phyloP scores from a whole-genome alignment of 2,888 invertebrate species.

The Campoplex capitator region DNA sequence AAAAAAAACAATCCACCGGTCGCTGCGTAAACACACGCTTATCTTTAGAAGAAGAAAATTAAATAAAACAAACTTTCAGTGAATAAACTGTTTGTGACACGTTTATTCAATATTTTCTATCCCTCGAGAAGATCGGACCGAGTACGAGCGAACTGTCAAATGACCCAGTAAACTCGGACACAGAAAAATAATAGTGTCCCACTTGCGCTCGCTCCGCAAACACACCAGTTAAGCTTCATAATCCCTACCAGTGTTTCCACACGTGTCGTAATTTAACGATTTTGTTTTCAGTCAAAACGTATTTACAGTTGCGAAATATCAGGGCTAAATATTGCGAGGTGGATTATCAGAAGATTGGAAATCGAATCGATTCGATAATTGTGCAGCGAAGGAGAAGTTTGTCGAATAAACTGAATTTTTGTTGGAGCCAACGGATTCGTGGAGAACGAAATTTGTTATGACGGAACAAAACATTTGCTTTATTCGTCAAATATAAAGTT shows the following conservation, averaged over 20 bases:
- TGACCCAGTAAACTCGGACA: not conserved
- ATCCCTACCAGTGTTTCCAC: not conserved
- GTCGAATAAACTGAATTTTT: too few species aligned
- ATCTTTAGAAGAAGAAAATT: not conserved
- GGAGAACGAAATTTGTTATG: too few species aligned
- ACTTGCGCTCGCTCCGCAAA: not conserved
- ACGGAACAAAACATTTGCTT: too few species aligned
- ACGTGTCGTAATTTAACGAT: not conserved
- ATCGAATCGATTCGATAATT: not conserved
- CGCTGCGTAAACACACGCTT: not conserved
- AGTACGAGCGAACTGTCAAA: not conserved
- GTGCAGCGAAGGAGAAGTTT: too few species aligned
- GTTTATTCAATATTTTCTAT: not conserved
- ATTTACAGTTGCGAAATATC: not conserved
- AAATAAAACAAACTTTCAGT: not conserved
- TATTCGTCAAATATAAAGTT: too few species aligned
- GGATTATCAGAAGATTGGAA: not conserved
- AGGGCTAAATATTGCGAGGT: not conserved
- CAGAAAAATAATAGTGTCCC: not conserved
- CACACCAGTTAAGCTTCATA: not conserved
- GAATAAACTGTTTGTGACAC: not conserved
- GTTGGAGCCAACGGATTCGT: too few species aligned
- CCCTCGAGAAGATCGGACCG: not conserved
- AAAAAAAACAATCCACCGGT: not conserved
- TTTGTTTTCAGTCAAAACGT: not conserved